phyloP scores from a whole-genome alignment of 2,797 vertebrate genomes.

The Austrolebias charrua region DNA sequence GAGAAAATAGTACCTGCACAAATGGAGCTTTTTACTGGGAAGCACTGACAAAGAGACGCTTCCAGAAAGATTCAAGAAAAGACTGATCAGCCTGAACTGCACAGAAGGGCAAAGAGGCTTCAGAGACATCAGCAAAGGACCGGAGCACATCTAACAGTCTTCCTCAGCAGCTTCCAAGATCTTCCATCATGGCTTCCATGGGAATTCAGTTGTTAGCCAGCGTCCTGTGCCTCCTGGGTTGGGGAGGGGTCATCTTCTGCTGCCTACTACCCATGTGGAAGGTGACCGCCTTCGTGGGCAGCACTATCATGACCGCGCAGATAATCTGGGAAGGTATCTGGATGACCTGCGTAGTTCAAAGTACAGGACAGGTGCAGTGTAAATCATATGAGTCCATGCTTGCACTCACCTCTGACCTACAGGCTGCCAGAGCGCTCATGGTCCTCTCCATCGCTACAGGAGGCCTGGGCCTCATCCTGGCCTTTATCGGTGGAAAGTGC shows the following conservation, averaged over 20 bases:
- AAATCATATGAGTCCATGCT: slow-evolving; percentile 79
- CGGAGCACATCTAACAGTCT: not conserved
- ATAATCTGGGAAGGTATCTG: slow-evolving; percentile 83
- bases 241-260: slow-evolving; percentile 70
- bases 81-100: not conserved
- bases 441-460: slow-evolving; percentile 70
- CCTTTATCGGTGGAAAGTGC: slow-evolving; percentile 84
- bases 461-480: slow-evolving; percentile 73
- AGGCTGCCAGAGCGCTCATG: slow-evolving; percentile 76
- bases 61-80: slow-evolving; percentile 3
- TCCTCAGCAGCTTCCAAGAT: not conserved
- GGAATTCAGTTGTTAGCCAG: slow-evolving; percentile 80
- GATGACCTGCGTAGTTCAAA: slow-evolving; percentile 81
- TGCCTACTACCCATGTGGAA: slow-evolving; percentile 80
- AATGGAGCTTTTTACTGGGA: slow-evolving; percentile 19
- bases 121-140: not conserved
- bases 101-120: slow-evolving; percentile 13
- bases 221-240: slow-evolving; percentile 75
- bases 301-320: slow-evolving; percentile 78
- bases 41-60: slow-evolving; percentile 12
- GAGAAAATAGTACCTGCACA: not conserved
- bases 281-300: slow-evolving; percentile 80
- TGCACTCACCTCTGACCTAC: slow-evolving; percentile 69
- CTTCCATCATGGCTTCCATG: slow-evolving; percentile 69
- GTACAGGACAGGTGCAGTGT: slow-evolving; percentile 78